phyloP scores from a whole-genome alignment of 2,888 invertebrate species.

The Tuberolachnus salignus region DNA sequence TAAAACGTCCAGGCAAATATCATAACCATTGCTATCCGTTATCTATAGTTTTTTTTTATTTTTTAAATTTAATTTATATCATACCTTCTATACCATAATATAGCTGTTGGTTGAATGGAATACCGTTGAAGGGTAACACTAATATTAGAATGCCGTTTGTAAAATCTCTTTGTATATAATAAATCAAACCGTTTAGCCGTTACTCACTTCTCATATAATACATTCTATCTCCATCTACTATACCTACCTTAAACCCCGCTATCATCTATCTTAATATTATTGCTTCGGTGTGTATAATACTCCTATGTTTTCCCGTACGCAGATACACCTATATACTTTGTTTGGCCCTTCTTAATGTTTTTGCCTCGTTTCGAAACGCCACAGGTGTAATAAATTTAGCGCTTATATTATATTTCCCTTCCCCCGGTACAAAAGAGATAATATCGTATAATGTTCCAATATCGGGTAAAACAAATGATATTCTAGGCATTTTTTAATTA shows the following conservation, averaged over 20 bases:
- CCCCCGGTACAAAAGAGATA: slow-evolving; percentile 8
- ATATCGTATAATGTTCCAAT: background rate
- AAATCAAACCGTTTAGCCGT: slow-evolving; percentile 36
- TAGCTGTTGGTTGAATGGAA: background rate
- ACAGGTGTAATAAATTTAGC: slow-evolving; percentile 33
- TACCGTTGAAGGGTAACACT: background rate
- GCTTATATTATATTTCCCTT: background rate
- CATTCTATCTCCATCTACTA: background rate
- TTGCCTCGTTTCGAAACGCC: slow-evolving; percentile 6
- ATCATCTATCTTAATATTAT: slow-evolving; percentile 51
- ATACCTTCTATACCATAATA: background rate
- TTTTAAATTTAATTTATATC: no score
- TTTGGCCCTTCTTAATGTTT: slow-evolving; percentile 10
- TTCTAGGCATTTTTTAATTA: background rate
- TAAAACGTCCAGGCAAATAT: background rate
- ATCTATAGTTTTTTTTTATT: no score
- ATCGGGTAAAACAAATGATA: background rate
- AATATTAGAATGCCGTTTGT: slow-evolving; percentile 8
- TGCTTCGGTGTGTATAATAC: background rate
- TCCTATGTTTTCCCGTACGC: background rate
- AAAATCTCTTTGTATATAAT: slow-evolving; percentile 26
- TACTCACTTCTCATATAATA: slow-evolving; percentile 37
- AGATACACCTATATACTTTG: background rate
- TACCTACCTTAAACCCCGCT: background rate
- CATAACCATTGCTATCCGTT: no score